Base-by-base conservation (phyloP, 2,113 vertebrate species). In the Himantopus leucocephalus region DNA sequence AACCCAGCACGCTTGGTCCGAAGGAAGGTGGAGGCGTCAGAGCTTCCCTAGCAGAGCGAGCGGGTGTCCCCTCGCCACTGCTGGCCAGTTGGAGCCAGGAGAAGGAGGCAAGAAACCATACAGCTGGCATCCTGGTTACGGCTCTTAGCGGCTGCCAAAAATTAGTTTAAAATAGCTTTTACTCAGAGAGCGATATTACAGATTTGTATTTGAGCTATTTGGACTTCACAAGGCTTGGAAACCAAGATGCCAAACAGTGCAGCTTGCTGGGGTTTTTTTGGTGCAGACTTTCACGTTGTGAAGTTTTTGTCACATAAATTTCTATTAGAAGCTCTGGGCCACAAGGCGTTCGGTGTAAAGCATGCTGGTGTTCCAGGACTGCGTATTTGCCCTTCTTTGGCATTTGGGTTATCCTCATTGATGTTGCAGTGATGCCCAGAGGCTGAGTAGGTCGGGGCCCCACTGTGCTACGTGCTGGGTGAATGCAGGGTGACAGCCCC, bases 161-260 rank as follows among this genome's bases (percentile, higher is more conserved):
- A 70, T 16, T 9, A 26, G 67, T 76, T 96, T 93, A 85, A 96
- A 97, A 95, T 94, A 94, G 77, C 50, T 94, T 48, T 90, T 93
- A 53, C 71, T 85, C 50, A 8, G 71, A 79, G 45, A 85, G 27
- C 7, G 3, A 18, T 77, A 59, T 68, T 91, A 59, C 62, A 95
- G 73, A 85, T 90, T 73, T 88, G 15, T 93, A 30, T 94, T 85
- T 79, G 66, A 92, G 64, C n/a, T 95, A 12, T 85, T 88, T 97
- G 92, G 82, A 79, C 71, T 88, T 79, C 45, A 34, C 41, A 29
- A 53, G 74, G 66, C 20, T 19, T 88, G 82, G 74, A 93, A 88
- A 82, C 29, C 0, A 4, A 90, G 74, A 82, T 34, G 59, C 34
- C 41, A 76, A 86, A 62, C 9, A 30, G 77, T 60, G 87, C 73